Evolutionary conservation across 2,113 vertebrate genomes (phyloP).

Genomic region (Oceanites oceanicus): DNA sequence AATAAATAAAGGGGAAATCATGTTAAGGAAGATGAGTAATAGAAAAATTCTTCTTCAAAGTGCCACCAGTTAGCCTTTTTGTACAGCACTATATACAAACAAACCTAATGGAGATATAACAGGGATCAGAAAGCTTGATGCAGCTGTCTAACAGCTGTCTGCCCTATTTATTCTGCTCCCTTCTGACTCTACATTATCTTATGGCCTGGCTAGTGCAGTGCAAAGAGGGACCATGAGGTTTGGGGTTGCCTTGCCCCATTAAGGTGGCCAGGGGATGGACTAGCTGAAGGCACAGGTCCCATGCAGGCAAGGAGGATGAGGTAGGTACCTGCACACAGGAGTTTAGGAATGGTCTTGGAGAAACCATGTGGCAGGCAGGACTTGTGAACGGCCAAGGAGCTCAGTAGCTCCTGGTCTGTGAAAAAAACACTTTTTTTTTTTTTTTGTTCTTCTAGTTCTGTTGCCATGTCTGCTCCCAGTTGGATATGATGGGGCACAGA

Average conservation of each 20-base stretch:
- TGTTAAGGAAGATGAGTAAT: constrained; percentile 41
- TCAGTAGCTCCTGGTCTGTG: neutral
- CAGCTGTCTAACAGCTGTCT: constrained; percentile 56
- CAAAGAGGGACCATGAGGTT: neutral
- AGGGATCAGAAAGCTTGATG: constrained; percentile 15
- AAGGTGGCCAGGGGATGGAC: neutral
- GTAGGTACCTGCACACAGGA: neutral
- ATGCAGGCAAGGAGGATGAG: neutral
- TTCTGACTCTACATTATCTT: neutral
- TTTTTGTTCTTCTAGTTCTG: neutral
- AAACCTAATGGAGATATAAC: constrained; percentile 24
- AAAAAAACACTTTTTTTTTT: neutral
- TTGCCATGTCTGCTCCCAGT: neutral
- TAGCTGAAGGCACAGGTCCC: neutral
- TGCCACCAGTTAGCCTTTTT: constrained; percentile 49
- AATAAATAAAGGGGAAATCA: constrained; percentile 46
- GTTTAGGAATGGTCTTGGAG: neutral
- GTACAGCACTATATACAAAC: constrained; percentile 24
- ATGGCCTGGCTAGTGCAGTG: neutral
- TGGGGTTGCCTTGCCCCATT: neutral
- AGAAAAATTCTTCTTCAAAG: constrained; percentile 35
- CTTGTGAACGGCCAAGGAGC: neutral
- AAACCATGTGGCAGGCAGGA: neutral
- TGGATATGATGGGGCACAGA: neutral
- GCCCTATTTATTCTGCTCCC: neutral